Conservation (phyloP, 64 coral and sea anemone genomes). For the Montipora foliosa region DNA sequence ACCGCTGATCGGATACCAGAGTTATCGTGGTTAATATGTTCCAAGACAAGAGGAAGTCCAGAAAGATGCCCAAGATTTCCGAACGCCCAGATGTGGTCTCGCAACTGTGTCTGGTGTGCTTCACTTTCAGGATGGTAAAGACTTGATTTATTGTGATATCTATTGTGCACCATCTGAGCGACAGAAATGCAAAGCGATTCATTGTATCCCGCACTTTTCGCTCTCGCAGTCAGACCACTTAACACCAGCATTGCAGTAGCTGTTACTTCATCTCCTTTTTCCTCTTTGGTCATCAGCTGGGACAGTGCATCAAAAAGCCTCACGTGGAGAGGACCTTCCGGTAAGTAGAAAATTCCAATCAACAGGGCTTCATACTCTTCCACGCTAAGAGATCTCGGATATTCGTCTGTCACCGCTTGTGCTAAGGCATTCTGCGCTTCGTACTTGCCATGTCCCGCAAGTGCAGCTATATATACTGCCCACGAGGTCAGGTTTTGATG, state of each 20-base stretch:
- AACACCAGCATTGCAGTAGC: slow-evolving; percentile 90
- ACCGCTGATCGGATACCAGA: slow-evolving; percentile 91
- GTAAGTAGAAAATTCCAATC: slow-evolving; percentile 80
- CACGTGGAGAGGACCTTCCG: slow-evolving; percentile 82
- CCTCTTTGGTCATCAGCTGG: slow-evolving; percentile 46
- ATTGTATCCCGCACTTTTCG: slow-evolving; percentile 90
- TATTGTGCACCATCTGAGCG: slow-evolving; percentile 73
- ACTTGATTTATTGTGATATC: slow-evolving; percentile 81
- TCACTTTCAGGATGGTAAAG: slow-evolving; percentile 84
- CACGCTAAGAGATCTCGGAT: slow-evolving; percentile 53
- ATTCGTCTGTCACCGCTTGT: slow-evolving; percentile 55
- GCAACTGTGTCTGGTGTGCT: slow-evolving; percentile 75
- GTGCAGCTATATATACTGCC: slow-evolving; percentile 67
- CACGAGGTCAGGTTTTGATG: slow-evolving; percentile 91
- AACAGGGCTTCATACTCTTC: slow-evolving; percentile 87
- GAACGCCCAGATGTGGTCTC: slow-evolving; percentile 96
- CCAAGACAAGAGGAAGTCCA: slow-evolving; percentile 76
- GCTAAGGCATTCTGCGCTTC: slow-evolving; percentile 81
- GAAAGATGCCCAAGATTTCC: slow-evolving; percentile 93
- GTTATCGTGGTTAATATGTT: slow-evolving; percentile 85
- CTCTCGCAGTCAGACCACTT: slow-evolving; percentile 70
- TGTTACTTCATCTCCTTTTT: slow-evolving; percentile 60
- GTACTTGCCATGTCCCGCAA: slow-evolving; percentile 76
- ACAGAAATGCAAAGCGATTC: slow-evolving; percentile 76
- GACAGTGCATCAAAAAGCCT: slow-evolving; percentile 78